These are phyloP conservation scores for Odontesthes bonariensis DNA, from an alignment of 2,113 vertebrate species.

Conservation along the genomic window DNA sequence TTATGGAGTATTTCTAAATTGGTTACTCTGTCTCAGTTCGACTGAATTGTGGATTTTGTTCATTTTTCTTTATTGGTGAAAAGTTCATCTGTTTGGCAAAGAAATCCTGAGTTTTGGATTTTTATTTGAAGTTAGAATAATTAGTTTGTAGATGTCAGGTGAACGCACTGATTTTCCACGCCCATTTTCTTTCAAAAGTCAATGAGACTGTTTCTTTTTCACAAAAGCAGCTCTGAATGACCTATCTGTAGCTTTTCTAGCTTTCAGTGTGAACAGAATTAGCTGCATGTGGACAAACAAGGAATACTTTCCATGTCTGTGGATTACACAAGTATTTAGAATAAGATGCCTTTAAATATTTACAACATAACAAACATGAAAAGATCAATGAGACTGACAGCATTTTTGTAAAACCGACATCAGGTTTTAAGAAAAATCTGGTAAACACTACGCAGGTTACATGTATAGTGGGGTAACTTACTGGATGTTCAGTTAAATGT, in stretches of 20 bases:
- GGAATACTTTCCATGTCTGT: background rate
- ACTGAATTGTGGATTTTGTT: no score
- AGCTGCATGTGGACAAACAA: background rate
- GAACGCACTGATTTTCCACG: no score
- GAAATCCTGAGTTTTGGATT: no score
- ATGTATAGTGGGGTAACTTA: background rate
- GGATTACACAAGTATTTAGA: background rate
- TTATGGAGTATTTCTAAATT: background rate
- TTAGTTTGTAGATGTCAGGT: no score
- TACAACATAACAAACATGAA: background rate
- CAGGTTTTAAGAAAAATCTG: conserved; percentile 2
- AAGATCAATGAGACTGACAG: background rate
- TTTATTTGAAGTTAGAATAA: no score
- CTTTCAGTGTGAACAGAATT: background rate
- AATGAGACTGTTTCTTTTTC: background rate
- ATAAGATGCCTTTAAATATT: background rate
- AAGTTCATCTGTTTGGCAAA: no score
- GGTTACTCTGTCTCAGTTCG: background rate
- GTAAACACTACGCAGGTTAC: background rate
- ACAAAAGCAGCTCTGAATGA: background rate
- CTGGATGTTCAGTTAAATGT: conserved; percentile 25
- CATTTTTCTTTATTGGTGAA: no score
- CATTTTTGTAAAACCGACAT: no score
- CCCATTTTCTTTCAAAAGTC: no score
- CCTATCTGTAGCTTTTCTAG: background rate